A percentile compares a stretch with the other conserved stretches of the same genome.
Conservation (phyloP, 2,888 invertebrate species). For the Xanthorhoe spadicearia region DNA sequence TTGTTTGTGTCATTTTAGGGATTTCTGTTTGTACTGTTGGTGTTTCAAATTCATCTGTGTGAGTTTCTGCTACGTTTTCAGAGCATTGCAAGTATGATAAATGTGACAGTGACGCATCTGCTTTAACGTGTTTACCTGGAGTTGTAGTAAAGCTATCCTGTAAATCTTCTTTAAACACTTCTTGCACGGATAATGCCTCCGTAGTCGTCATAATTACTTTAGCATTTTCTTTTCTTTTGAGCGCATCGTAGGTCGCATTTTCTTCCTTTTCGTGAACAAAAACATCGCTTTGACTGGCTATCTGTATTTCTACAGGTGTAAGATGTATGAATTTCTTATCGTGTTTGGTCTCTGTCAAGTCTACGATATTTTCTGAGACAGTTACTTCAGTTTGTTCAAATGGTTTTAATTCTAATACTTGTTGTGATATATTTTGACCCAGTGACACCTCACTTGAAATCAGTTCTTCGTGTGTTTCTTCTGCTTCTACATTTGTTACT, state of each 20-base stretch:
- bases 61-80: slow-evolving; percentile 65
- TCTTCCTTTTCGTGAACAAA: slow-evolving; percentile 65
- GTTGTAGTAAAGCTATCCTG: slow-evolving; percentile 53
- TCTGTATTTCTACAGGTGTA: slow-evolving; percentile 55
- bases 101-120: slow-evolving; percentile 62
- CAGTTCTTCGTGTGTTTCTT: slow-evolving; percentile 66
- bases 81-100: slow-evolving; percentile 71
- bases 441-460: slow-evolving; percentile 3
- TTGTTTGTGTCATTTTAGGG: slow-evolving; percentile 61
- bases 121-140: slow-evolving; percentile 57
- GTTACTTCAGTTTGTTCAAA: slow-evolving; percentile 66
- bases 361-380: slow-evolving; percentile 56
- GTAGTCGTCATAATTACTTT: slow-evolving; percentile 54
- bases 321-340: slow-evolving; percentile 51
- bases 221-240: slow-evolving; percentile 54
- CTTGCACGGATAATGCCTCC: slow-evolving; percentile 67
- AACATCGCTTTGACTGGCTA: slow-evolving; percentile 60
- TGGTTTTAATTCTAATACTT: slow-evolving; percentile 61
- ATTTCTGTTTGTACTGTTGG: slow-evolving; percentile 54
- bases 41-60: slow-evolving; percentile 59
- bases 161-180: slow-evolving; percentile 67
- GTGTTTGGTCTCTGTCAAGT: slow-evolving; percentile 40
- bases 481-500: slow-evolving; percentile 77
- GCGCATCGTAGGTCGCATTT: slow-evolving; percentile 51
- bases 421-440: slow-evolving; percentile 62